Conservation (phyloP, 2,113 vertebrate genomes). For the Malaclemys terrapin region DNA sequence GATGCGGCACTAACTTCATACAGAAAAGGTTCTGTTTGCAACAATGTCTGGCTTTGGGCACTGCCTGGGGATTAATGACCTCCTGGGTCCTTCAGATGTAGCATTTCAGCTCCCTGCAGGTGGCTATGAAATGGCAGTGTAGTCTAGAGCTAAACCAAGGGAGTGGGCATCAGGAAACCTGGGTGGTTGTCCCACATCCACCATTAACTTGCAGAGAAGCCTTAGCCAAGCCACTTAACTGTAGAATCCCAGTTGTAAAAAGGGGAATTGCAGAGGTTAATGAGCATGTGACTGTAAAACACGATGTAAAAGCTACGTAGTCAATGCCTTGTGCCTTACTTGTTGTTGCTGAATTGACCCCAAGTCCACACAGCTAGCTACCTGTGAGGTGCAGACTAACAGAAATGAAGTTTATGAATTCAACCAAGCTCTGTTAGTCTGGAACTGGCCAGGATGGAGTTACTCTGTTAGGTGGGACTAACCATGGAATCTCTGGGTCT, state of each 20-base stretch:
- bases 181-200: not conserved
- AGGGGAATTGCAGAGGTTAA: not conserved
- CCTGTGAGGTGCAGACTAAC: not conserved
- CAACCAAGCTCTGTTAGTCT: not conserved
- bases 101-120: not conserved
- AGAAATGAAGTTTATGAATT: not conserved
- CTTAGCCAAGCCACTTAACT: not conserved
- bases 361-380: not conserved
- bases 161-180: not conserved
- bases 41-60: not conserved
- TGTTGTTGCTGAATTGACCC: not conserved
- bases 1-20: not conserved
- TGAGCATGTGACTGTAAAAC: not conserved
- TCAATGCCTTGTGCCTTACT: not conserved
- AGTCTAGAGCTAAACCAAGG: not conserved
- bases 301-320: not conserved
- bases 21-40: not conserved
- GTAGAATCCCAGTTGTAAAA: not conserved
- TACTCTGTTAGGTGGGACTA: not conserved
- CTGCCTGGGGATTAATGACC: not conserved
- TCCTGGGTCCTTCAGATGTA: not conserved
- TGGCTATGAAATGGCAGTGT: not conserved
- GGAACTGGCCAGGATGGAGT: not conserved
- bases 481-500: not conserved
- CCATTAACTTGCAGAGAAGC: not conserved